Base-by-base conservation (phyloP, 2,797 vertebrate species). In the Vespertilio murinus region DNA sequence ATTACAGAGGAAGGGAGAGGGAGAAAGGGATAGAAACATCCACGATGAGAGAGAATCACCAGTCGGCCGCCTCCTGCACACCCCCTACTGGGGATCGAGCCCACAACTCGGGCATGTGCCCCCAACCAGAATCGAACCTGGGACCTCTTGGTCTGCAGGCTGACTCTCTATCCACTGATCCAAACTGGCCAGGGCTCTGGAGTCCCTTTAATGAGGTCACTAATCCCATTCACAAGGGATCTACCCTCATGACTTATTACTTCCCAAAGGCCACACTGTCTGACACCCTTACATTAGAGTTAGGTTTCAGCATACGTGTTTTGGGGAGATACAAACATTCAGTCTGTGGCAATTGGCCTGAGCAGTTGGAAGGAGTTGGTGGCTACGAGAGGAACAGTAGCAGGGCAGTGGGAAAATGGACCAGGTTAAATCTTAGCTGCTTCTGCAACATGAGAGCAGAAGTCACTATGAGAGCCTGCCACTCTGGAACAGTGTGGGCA, bases 401-500 rank as follows among this genome's bases (percentile, higher is more conserved):
- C 25, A 59, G 80, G 67, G 35, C 35, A 22, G 49, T 74, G 54
- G 56, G 59, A 73, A 38, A 73, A 22, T 23, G 65, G 64, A 56
- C n/a, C 38, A 2, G 3, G 13, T 38, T 9, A 22, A 81, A 42
- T 38, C 22, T 70, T 7, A 65, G 79, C 28, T 61, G 23, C 79
- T 78, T 71, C 52, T 64, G 52, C 71, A 59, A 28, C 40, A 69
- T 13, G 22, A 64, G n/a, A 25, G 16, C 47, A 35, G 47, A 16
- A 35, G 16, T 6, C 1, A 3, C 69, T 2, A 0, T 1, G n/a
- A 4, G 23, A 70, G 30, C 30, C 42, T 42, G 18, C 64, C 13
- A 11, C 18, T 33, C 17, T 12, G 35, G 25, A 77, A 12, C 75
- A 70, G 61, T 16, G n/a, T n/a, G 23, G 35, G 61, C 14, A 14